phyloP scores from a whole-genome alignment of 2,797 vertebrate species.

The Sebastiscus tertius region DNA sequence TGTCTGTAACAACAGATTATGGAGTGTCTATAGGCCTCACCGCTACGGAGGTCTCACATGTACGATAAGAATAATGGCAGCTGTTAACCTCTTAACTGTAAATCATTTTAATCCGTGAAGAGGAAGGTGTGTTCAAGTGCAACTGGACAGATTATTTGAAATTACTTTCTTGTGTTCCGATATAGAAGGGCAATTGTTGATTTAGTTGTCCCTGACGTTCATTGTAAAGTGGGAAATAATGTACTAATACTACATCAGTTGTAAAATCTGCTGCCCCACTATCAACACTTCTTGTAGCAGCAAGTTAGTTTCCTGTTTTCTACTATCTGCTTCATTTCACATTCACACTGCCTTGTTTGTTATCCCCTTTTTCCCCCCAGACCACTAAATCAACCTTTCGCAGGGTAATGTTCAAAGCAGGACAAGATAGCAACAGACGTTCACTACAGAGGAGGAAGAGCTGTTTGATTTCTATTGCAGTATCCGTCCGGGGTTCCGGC shows the following conservation, averaged over 20 bases:
- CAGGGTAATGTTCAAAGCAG: conserved; percentile 63
- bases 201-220: neutral
- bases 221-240: neutral
- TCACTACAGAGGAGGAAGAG: conserved; percentile 48
- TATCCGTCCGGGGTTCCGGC: conserved; percentile 48
- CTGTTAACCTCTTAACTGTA: neutral
- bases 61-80: conserved; percentile 11
- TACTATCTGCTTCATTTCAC: conserved; percentile 29
- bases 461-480: conserved; percentile 66
- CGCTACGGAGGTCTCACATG: conserved; percentile 18
- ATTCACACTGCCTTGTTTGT: conserved; percentile 54
- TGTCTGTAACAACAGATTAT: conserved; percentile 73
- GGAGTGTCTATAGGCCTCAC: conserved; percentile 37
- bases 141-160: neutral
- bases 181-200: neutral
- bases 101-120: conserved; percentile 3
- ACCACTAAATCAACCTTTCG: conserved; percentile 65
- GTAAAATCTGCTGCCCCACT: conserved; percentile 1
- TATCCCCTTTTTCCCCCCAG: conserved; percentile 11
- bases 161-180: neutral
- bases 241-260: neutral
- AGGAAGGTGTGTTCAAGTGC: neutral
- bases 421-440: conserved; percentile 64
- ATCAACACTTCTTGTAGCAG: conserved; percentile 26
- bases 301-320: conserved; percentile 41